phyloP scores from a whole-genome alignment of 2,113 vertebrate genomes.

The Pelecanoides urinatrix region DNA sequence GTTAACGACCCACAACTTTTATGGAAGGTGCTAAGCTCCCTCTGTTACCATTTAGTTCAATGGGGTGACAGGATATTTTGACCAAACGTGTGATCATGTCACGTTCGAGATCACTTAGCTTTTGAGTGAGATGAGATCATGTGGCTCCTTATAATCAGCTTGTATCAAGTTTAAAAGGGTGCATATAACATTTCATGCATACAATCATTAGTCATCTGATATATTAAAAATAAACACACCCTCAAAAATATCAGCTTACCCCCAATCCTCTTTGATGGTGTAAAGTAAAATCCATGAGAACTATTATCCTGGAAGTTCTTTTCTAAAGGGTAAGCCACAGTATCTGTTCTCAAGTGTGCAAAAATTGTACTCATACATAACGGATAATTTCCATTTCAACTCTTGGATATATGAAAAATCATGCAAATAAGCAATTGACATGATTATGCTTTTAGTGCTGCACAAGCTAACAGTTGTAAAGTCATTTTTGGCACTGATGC shows the following conservation, averaged over 20 bases:
- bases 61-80: neutral
- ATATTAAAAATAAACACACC: neutral
- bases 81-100: neutral
- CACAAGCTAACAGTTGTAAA: neutral
- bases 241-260: neutral
- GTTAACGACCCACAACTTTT: neutral
- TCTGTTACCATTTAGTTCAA: neutral
- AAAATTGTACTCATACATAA: neutral
- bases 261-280: neutral
- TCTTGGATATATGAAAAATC: neutral
- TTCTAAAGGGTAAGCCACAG: neutral
- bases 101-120: neutral
- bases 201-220: neutral
- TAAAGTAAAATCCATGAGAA: neutral
- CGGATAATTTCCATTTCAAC: neutral
- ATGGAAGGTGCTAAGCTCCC: slow-evolving; percentile 1
- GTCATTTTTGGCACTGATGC: neutral
- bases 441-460: neutral
- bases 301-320: neutral
- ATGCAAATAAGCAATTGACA: neutral
- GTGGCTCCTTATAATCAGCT: neutral
- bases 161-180: neutral
- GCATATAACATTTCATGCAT: neutral
- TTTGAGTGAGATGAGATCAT: neutral
- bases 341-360: neutral